Percentiles rank a stretch among this genome's conserved stretches.
Conservation (phyloP, 2,113 vertebrate species). For the Leiothrix lutea region DNA sequence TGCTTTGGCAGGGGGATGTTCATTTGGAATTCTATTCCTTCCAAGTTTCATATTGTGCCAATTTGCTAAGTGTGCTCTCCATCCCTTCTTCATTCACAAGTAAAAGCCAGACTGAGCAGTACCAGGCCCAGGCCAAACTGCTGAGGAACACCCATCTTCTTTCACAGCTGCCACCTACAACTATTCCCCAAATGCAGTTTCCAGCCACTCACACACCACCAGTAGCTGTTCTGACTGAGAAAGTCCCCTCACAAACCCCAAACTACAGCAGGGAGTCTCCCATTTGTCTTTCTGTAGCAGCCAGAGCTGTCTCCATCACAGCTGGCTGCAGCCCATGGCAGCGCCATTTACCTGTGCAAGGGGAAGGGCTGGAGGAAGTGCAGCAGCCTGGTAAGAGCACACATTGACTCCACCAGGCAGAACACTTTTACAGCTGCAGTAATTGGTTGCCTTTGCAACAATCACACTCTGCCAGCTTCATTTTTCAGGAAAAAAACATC, state of each 20-base stretch:
- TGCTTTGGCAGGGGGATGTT: neutral
- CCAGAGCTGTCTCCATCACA: neutral
- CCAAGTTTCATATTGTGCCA: neutral
- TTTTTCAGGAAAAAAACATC: neutral
- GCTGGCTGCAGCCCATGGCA: neutral
- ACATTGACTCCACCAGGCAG: neutral
- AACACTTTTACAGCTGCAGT: neutral
- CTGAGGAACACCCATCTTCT: rapidly evolving
- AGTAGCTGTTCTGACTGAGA: neutral
- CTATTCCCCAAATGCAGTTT: neutral
- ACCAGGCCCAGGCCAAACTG: neutral
- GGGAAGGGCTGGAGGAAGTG: neutral
- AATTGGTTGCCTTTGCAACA: constrained; percentile 40
- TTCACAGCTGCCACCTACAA: neutral
- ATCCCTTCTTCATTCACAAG: neutral
- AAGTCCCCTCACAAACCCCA: neutral
- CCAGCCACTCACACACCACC: neutral
- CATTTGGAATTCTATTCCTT: neutral
- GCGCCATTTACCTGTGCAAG: neutral
- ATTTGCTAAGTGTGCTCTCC: neutral
- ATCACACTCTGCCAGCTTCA: neutral
- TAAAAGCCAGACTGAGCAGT: neutral
- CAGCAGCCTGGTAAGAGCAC: neutral
- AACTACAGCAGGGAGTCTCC: neutral
- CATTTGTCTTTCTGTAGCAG: neutral